A percentile compares a stretch with the other conserved stretches of the same genome.
These are phyloP conservation scores for Megaceryle alcyon DNA, from an alignment of 2,797 vertebrate genomes.

Conservation along the genomic window DNA sequence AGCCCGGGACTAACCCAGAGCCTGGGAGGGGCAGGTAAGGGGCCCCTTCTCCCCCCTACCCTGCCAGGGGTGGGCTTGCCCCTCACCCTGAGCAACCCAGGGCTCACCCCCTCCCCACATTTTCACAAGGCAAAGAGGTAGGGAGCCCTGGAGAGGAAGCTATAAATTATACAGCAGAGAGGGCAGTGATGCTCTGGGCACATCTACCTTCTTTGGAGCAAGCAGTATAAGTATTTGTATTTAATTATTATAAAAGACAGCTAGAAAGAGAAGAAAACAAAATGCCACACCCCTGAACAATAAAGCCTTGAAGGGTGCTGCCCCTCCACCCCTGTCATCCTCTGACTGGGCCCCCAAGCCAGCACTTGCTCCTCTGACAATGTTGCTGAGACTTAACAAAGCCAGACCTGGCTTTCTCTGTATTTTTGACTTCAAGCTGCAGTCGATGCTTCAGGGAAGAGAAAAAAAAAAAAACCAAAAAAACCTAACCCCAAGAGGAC, in stretches of 20 bases:
- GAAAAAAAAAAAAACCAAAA: not conserved
- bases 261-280: not conserved
- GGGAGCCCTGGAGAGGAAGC: not conserved
- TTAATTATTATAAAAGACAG: no score
- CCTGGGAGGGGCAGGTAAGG: accelerated
- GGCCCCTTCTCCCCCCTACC: not conserved
- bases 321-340: accelerated
- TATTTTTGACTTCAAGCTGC: not conserved
- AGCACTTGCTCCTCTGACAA: accelerated
- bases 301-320: accelerated
- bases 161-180: accelerated
- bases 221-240: not conserved
- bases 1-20: accelerated
- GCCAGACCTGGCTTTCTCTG: not conserved
- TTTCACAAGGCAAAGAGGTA: accelerated
- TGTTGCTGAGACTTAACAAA: not conserved
- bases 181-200: accelerated
- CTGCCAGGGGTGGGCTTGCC: not conserved
- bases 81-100: accelerated
- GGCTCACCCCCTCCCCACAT: accelerated
- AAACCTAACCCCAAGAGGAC: not conserved
- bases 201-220: not conserved
- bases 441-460: not conserved
- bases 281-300: not conserved
- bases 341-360: accelerated